These are phyloP conservation scores for Gorsachius goisagi DNA, from an alignment of 2,113 vertebrate species.

Conservation along the genomic window DNA sequence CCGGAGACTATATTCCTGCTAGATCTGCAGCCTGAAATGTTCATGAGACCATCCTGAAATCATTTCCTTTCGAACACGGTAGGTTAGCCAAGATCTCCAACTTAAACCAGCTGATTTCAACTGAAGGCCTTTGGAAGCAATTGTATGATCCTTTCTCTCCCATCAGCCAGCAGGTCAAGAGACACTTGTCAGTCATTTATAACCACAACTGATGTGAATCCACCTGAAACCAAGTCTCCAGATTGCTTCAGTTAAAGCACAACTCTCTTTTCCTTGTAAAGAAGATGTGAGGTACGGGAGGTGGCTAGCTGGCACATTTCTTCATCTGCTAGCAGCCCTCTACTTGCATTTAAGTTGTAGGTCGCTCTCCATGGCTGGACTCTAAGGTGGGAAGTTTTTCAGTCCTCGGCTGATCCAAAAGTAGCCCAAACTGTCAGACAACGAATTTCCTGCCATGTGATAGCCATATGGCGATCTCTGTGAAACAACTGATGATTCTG, in stretches of 20 bases:
- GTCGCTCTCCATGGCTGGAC: neutral
- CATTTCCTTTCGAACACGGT: neutral
- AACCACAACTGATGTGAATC: neutral
- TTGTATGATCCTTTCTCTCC: neutral
- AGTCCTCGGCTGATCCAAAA: neutral
- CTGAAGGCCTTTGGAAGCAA: neutral
- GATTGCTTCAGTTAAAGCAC: neutral
- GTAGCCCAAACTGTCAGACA: neutral
- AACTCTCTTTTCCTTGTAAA: neutral
- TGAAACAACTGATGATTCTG: fast-evolving
- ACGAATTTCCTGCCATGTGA: neutral
- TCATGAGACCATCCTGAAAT: neutral
- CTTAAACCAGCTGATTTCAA: neutral
- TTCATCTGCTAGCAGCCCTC: neutral
- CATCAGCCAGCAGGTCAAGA: neutral
- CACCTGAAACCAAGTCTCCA: neutral
- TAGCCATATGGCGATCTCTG: neutral
- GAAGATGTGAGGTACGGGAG: neutral
- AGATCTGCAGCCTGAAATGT: neutral
- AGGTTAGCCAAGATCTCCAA: neutral
- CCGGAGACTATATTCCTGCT: neutral
- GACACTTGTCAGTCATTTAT: neutral
- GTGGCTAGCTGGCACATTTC: neutral
- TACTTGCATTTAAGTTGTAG: neutral
- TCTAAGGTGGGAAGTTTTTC: neutral